Evolutionary conservation across 2,888 invertebrate genomes (phyloP).

Genomic region (Anorthoa munda): DNA sequence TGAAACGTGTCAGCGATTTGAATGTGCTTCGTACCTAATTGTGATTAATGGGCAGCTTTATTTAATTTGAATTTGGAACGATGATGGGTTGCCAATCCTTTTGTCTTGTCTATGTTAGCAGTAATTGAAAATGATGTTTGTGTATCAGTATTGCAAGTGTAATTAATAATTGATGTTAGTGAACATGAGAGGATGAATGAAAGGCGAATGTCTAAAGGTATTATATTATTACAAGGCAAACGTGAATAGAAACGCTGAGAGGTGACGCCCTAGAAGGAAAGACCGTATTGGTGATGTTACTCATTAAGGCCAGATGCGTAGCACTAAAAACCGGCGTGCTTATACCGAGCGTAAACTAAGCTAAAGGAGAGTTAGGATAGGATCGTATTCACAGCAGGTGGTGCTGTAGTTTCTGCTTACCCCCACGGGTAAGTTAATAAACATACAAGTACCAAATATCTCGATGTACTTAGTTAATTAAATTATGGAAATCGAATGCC

Average conservation of each 20-base stretch:
- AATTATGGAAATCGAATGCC: background rate
- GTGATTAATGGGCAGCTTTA: constrained; percentile 53
- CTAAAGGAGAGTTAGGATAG: too few relatives aligned
- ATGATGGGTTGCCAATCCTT: constrained; percentile 44
- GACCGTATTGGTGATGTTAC: too few relatives aligned
- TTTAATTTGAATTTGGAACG: constrained; percentile 42
- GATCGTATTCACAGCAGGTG: too few relatives aligned
- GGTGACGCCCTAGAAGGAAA: too few relatives aligned
- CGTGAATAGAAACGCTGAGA: too few relatives aligned
- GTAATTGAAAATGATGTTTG: constrained; percentile 26
- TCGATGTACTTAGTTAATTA: background rate
- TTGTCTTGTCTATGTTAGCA: constrained; percentile 29
- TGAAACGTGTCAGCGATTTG: constrained; percentile 53
- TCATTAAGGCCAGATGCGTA: too few relatives aligned
- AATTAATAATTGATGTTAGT: constrained; percentile 5
- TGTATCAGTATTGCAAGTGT: background rate
- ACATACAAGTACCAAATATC: background rate
- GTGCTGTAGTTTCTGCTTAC: too few relatives aligned
- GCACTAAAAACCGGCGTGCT: too few relatives aligned
- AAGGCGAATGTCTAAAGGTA: too few relatives aligned
- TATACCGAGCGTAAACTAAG: too few relatives aligned
- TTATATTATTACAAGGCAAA: too few relatives aligned
- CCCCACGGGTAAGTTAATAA: too few relatives aligned
- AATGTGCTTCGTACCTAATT: constrained; percentile 40
- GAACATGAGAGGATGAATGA: background rate